Conservation (phyloP, 2,797 vertebrate genomes). For the Pangasius krempfi region DNA sequence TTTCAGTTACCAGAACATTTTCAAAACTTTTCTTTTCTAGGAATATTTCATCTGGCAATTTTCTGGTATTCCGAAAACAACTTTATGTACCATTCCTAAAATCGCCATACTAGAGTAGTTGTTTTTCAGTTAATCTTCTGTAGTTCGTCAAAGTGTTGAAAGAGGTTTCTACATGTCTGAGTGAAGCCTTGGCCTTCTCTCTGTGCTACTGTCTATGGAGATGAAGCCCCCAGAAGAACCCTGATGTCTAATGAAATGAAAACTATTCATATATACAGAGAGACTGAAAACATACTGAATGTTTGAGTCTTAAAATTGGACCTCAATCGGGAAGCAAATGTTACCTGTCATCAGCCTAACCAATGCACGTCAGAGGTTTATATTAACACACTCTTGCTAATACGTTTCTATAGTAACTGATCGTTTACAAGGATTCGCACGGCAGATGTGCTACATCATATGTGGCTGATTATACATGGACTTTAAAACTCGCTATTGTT, state of each 20-base stretch:
- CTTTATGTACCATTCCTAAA: background rate
- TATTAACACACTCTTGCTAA: background rate
- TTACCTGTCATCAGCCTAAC: no score
- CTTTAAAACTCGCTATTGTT: background rate
- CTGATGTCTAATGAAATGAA: background rate
- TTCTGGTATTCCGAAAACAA: background rate
- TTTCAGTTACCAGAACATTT: conserved; percentile 13
- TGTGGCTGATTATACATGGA: background rate
- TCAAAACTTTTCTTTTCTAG: background rate
- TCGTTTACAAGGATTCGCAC: background rate
- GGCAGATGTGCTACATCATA: background rate
- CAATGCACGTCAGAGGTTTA: no score
- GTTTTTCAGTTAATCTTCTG: background rate
- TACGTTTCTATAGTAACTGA: background rate
- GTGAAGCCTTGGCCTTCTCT: background rate
- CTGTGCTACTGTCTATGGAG: background rate
- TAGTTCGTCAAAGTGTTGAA: background rate
- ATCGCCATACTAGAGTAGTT: background rate
- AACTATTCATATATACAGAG: background rate
- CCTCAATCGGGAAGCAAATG: no score
- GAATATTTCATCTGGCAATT: background rate
- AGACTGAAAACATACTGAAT: background rate
- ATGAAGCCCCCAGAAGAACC: background rate
- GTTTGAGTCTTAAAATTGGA: background rate
- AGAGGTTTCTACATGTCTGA: background rate